phyloP scores from a whole-genome alignment of 2,797 vertebrate species.

The Lepilemur ruficaudatus region DNA sequence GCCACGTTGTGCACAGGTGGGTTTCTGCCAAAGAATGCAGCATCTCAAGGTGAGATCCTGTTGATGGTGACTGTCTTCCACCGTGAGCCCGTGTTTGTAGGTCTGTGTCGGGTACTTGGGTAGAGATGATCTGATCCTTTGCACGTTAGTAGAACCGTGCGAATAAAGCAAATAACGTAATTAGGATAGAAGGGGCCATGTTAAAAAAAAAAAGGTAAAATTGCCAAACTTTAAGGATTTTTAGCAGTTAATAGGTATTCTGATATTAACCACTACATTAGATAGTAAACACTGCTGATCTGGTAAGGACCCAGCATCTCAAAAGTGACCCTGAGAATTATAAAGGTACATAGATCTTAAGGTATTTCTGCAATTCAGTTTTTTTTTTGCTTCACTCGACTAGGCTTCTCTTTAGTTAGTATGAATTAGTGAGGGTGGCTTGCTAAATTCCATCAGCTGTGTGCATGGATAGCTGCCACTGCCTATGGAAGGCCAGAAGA shows the following conservation, averaged over 20 bases:
- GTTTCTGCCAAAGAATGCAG: background rate
- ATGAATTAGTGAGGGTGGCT: background rate
- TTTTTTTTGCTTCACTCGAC: background rate
- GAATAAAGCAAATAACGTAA: background rate
- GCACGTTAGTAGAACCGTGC: background rate
- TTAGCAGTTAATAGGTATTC: background rate
- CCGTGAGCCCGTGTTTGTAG: background rate
- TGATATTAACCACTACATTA: background rate
- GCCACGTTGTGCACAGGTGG: slow-evolving; percentile 88
- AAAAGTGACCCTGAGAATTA: slow-evolving; percentile 6
- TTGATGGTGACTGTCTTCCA: fast-evolving
- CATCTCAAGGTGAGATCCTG: background rate
- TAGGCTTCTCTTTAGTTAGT: background rate
- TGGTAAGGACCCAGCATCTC: background rate
- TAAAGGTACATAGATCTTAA: background rate
- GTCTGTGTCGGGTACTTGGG: background rate
- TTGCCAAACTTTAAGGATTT: background rate
- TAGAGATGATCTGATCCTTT: background rate
- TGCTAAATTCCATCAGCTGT: background rate
- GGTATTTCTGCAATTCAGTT: background rate
- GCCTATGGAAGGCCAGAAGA: background rate
- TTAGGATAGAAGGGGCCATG: background rate
- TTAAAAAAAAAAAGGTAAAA: background rate
- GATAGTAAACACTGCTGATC: background rate
- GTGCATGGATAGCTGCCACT: background rate